Base-by-base conservation (phyloP, 2,113 vertebrate genomes). In the Pionites leucogaster region DNA sequence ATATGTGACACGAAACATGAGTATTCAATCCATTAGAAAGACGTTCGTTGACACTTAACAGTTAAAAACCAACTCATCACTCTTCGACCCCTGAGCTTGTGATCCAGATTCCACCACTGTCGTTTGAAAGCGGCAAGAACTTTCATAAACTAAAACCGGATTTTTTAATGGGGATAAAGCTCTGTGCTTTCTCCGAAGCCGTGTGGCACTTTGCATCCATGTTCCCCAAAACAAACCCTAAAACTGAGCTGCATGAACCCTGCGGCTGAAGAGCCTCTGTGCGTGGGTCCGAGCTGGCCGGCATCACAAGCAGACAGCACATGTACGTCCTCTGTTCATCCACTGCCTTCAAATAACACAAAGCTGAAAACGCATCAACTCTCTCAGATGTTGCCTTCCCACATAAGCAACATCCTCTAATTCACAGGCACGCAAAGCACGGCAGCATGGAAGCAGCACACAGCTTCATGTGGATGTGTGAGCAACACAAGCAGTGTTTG, bases 401-500 rank as follows among this genome's bases (percentile, higher is more conserved):
- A 2, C 5, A 3, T 27, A 23, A 81, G 53, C n/a, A 28, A 18
- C 16, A 10, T 33, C n/a, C 16, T 20, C n/a, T 16, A 11, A 37
- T 12, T 42, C 9, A 15, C 37, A 17, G 69, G 4, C 5, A 33
- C 28, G 3, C 69, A 39, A 44, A 44, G 28, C 22, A 12, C 2
- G 16, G 25, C 17, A 12, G 17, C 2, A 0, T 15, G 9, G 19
- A 25, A 47, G 24, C 3, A 10, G 44, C 2, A 1, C 4, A 1
- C 6, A n/a, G 18, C 35, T 37, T 22, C 6, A 0, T 22, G 14
- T 2, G 0, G 50, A 15, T 27, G 17, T 0, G 35, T 5, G 13
- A 31, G 35, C 68, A 17, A 5, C 42, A 37, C 31, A n/a, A n/a
- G 9, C 31, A 2, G 1, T 5, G 3, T 35, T 35, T 65, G 4